Base-by-base conservation (phyloP, 1,140 invertebrate species). In the Brachystomella parvula region DNA sequence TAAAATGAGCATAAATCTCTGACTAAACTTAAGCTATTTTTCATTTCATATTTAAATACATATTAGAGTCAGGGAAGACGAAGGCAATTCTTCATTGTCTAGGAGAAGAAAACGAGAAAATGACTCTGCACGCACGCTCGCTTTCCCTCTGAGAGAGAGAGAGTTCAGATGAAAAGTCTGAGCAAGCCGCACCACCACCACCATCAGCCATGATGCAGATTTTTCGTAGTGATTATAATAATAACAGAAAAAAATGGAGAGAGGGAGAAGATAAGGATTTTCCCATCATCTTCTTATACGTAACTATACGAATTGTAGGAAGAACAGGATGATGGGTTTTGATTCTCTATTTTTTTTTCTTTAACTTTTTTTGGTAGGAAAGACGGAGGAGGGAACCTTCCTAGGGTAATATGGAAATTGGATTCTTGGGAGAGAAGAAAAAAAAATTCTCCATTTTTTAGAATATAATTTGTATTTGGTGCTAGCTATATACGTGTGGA, bases 11-110 rank as follows among this genome's bases (percentile, higher is more conserved):
- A 24, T 53, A 53, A 53, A 53, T 53, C 49, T 53, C 21, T 53
- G 15, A 53, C 24, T 53, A 53, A 53, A 53, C 49, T 53, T 53
- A 53, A 53, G 49, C 49, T 53, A 53, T 53, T 53, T 53, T 53
- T 53, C 49, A 53, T 53, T 53, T 53, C 49, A 24, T 53, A 53
- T 53, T 53, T 53, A 53, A 53, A 53, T 53, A 53, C 49, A 53
- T 53, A 53, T 53, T 53, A 53, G 49, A 53, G 49, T 53, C 49
- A 53, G 49, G 24, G 49, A 53, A n/a, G 49, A 53, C 49, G 49
- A 53, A 53, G 49, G 49, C 49, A 53, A 53, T 53, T 24, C 49
- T 26, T 53, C 49, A 53, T 53, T 53, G 49, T 53, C 49, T 39
- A 19, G 35, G 35, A 53, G 49, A 53, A 24, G 24, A 53, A 53